Base-by-base conservation (phyloP, 2,797 vertebrate genomes). In the Myotis daubentonii region DNA sequence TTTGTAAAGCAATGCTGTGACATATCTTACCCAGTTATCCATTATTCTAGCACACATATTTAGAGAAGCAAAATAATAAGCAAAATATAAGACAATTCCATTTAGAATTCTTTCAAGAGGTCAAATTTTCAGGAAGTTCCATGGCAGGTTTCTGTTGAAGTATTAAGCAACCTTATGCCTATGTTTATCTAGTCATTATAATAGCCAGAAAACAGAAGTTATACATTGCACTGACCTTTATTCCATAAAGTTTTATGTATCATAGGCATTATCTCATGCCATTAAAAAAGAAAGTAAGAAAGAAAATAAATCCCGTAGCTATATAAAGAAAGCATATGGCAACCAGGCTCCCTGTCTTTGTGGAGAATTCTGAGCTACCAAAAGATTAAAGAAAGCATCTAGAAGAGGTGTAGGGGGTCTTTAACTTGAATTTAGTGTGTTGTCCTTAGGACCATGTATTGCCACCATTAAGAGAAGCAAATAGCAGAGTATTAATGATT, bases 31-130 rank as follows among this genome's bases (percentile, higher is more conserved):
- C 6, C 30, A 87, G 55, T 93, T 95, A 71, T 44, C 11, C 12
- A 93, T 87, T 82, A 94, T 62, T 83, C 66, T 41, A 83, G 7
- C 20, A 60, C 25, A 88, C 20, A 76, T 71, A 95, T 84, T 95
- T 83, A 72, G 36, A 86, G 30, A 95, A 74, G 5, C 47, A 38
- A 70, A 92, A 89, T 70, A 86, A 80, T 60, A 92, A 89, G 22
- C 22, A 79, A 90, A 92, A 30, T 51, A 87, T 53, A 82, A 95
- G 19, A 74, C 6, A 85, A 84, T 87, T 82, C 28, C 22, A 85
- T 51, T 75, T 94, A 36, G 3, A 68, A 51, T 92, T 62, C 7
- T 93, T 72, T 89, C 13, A 92, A 85, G 44, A 95, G 44, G 13
- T 70, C 28, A 92, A 78, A 81, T 84, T 44, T 74, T 93, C 10